Evolutionary conservation across 2,113 vertebrate species (phyloP).

Genomic region (Eudyptes chrysolophus): DNA sequence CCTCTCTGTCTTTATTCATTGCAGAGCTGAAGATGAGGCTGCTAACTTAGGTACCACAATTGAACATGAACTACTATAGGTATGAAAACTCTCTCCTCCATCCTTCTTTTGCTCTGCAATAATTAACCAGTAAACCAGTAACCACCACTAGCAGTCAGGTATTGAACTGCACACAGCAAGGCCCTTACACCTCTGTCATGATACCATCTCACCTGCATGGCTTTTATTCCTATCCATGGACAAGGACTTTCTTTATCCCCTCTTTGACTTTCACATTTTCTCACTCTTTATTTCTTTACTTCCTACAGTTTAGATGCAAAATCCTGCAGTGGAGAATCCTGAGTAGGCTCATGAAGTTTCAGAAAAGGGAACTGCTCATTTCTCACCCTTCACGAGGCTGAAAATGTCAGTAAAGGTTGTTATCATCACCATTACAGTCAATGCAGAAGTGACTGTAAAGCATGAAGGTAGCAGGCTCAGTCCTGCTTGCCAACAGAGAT

Average conservation of each 20-base stretch:
- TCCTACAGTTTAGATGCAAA: background rate
- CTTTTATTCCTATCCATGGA: background rate
- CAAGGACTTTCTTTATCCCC: background rate
- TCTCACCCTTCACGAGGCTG: background rate
- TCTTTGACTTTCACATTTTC: background rate
- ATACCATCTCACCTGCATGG: background rate
- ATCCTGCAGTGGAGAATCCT: background rate
- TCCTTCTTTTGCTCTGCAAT: background rate
- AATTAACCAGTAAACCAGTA: background rate
- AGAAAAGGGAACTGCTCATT: background rate
- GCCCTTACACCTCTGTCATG: background rate
- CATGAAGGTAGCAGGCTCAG: background rate
- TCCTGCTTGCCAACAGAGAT: background rate
- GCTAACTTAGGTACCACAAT: background rate
- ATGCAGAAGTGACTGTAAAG: background rate
- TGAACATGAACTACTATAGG: background rate
- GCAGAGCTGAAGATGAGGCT: background rate
- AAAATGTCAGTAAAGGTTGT: background rate
- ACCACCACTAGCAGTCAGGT: background rate
- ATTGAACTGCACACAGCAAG: background rate
- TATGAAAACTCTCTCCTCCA: background rate
- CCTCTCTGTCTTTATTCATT: background rate
- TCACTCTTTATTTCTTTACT: background rate
- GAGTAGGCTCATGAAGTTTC: background rate
- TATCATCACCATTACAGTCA: background rate